Evolutionary conservation across 2,888 invertebrate genomes (phyloP).

Genomic region (Acleris cristana): DNA sequence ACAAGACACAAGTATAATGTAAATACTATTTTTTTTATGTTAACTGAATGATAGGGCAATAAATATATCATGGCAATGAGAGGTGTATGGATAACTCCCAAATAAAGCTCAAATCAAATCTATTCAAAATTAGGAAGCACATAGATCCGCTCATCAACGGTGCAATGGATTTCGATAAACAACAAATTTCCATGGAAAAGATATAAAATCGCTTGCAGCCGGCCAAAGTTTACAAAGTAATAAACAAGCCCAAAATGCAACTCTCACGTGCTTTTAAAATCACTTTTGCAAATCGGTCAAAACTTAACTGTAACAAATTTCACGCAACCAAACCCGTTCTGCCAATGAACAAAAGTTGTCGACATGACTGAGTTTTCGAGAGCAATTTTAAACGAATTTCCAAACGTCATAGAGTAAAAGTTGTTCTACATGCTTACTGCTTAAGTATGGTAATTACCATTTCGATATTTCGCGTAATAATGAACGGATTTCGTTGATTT

Average conservation of each 20-base stretch:
- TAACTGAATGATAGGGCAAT: no score
- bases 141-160: no score
- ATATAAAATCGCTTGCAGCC: background rate
- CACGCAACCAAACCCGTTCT: conserved; percentile 36
- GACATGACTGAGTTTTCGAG: conserved; percentile 33
- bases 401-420: conserved; percentile 39
- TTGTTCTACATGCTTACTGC: conserved; percentile 36
- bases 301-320: conserved; percentile 38
- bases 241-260: background rate
- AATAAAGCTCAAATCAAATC: no score
- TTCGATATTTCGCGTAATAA: conserved; percentile 37
- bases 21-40: no score
- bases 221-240: conserved; percentile 3
- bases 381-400: conserved; percentile 37
- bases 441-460: conserved; percentile 37
- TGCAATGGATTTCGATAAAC: no score
- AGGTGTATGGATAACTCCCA: no score
- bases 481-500: conserved; percentile 29
- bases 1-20: no score
- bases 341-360: conserved; percentile 35
- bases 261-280: conserved; percentile 14
- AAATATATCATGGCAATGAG: no score
- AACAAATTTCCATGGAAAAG: background rate
- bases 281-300: conserved; percentile 34
- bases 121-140: no score